Base-by-base conservation (phyloP, 1,140 invertebrate genomes). In the Myzus persicae region DNA sequence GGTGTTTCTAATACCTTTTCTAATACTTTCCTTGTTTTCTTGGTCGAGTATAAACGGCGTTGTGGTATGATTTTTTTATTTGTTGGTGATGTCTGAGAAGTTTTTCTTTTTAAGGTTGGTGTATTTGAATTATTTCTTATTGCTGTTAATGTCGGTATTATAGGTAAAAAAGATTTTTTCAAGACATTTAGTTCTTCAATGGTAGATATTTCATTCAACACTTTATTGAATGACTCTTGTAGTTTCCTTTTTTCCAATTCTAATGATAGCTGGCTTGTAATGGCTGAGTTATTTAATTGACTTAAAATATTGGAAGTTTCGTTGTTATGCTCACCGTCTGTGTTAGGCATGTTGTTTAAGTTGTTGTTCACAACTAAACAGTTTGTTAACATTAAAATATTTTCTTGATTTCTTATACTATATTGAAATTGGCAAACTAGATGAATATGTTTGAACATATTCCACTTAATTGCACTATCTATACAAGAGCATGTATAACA, bases 361-460 rank as follows among this genome's bases (percentile, higher is more conserved):
- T 48, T 14, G 18, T 48, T 48, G 46, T 48, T 18, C 46, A 48
- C 46, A 48, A 18, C 46, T 48, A 48, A 48, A 48, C 46, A 48
- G 18, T 42, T 42, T 42, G 42, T 42, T 42, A 42, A 42, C 42
- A 42, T 42, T 42, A 2, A 2, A 42, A 4, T 42, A 44, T 44
- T 44, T 44, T 6, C 9, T 44, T 44, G 42, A 44, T 44, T 44
- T 3, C 5, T 6, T 44, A 44, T 44, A 44, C 5, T 44, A 44
- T 5, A 5, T 5, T 44, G 67, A 36, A 81, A 36, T 81, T 38
- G 67, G 18, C 67, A 81, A 8, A 81, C 67, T 36, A 81, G 20
- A 81, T 81, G 67, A 18, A 81, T 81, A 81, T 81, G 67, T 31
- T 81, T 81, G n/a, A n/a, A 81, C 67, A 38, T 81, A 38, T 81